Evolutionary conservation across 2,888 invertebrate genomes (phyloP), one percentile per base, ranked within the genome.

Genomic region (Allygus modestus): DNA sequence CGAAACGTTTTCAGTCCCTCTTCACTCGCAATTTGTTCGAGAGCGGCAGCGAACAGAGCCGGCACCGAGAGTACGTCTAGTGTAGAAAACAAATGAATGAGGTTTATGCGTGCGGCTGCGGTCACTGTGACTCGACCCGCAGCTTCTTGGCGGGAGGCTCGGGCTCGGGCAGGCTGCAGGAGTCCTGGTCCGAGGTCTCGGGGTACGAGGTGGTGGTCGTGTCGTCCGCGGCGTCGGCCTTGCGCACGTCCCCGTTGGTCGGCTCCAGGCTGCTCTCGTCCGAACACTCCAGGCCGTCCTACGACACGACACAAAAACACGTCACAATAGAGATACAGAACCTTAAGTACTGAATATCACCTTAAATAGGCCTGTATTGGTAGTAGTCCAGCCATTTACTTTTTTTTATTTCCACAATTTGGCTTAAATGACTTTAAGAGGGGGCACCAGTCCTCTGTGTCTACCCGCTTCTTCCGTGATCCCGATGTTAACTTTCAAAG

Each of bases 111-210:
- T 28, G 51, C n/a, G 54, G 37, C 20, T 17, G 17, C 17, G 81
- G 54, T 77, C 81, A 79, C 79, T 86, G 85, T 82, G 46, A 26
- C 12, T 77, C 75, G 1, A 58, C 79, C 5, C 88, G 88, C 33
- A 87, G 83, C 85, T 88, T 92, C 91, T 94, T 92, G 89, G 91
- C 91, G 43, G 88, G 88, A 28, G 89, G 88, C 85, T 88, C 87
- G 4, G 65, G 65, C 51, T 87, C 85, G 0, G 51, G 85, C 61
- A 85, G 85, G 51, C 85, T 85, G 79, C 37, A 65, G 37, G 54
- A 37, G 33, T 85, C 85, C 28, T 82, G 84, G 81, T 85, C 85
- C 5, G 85, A 85, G 5, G 82, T 82, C 51, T 85, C 85, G 23
- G 85, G 83, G 28, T 83, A 69, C 26, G 83, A 83, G 17, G 82